These are phyloP conservation scores for Drosophila mercatorum DNA, from an alignment of 2,888 invertebrate genomes.

Conservation along the genomic window DNA sequence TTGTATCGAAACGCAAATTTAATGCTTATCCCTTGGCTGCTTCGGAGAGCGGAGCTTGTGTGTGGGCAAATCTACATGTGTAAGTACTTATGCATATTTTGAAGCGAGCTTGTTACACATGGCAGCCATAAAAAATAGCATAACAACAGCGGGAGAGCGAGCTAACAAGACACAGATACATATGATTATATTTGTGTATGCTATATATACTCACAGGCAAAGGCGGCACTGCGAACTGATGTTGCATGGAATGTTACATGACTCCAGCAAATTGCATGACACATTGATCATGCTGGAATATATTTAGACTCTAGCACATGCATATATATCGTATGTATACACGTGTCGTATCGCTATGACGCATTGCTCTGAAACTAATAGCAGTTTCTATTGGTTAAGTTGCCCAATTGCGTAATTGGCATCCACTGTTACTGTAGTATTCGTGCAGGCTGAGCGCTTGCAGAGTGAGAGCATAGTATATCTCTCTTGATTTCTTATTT, in stretches of 20 bases:
- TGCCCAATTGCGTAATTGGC: neutral
- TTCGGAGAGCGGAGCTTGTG: slow-evolving; percentile 1
- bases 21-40: neutral
- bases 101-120: slow-evolving; percentile 10
- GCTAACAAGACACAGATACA: neutral
- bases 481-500: no score
- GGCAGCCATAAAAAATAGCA: slow-evolving; percentile 11
- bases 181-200: neutral
- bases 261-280: slow-evolving; percentile 1
- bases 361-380: neutral
- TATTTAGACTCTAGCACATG: neutral
- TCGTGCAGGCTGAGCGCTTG: neutral
- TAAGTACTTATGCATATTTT: slow-evolving; percentile 3
- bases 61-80: neutral
- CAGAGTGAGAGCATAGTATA: neutral
- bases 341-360: neutral
- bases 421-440: neutral
- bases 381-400: neutral
- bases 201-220: neutral
- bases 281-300: slow-evolving; percentile 1
- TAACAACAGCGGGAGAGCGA: neutral
- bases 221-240: neutral
- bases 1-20: neutral
- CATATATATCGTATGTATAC: neutral
- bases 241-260: neutral